These are phyloP conservation scores for Oligia latruncula DNA, from an alignment of 2,888 invertebrate genomes.

Conservation along the genomic window DNA sequence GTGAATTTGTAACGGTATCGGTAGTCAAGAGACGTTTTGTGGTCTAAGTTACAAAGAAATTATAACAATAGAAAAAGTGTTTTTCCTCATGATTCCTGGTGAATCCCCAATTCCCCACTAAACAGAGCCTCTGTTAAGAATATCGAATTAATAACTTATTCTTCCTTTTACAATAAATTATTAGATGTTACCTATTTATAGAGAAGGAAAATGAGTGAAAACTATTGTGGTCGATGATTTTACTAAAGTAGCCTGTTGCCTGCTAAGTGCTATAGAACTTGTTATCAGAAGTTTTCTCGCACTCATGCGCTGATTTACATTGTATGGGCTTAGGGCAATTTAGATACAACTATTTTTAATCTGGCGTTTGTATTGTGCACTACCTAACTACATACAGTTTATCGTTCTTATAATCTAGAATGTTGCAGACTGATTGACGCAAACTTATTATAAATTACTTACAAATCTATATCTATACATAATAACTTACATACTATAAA, in stretches of 20 bases:
- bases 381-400: not conserved
- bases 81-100: constrained; percentile 29
- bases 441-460: constrained; percentile 24
- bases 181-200: not conserved
- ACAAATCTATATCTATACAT: not conserved
- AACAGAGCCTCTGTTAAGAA: not conserved
- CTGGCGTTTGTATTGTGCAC: not conserved
- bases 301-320: not conserved
- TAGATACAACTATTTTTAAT: constrained; percentile 5
- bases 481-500: not conserved
- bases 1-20: not conserved
- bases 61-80: not conserved
- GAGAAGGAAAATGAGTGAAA: constrained; percentile 2
- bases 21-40: not conserved
- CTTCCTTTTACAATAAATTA: not conserved
- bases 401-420: constrained; percentile 10
- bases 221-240: not conserved
- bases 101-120: constrained; percentile 31
- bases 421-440: not conserved
- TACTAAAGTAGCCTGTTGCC: not conserved
- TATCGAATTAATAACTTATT: not conserved
- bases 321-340: not conserved
- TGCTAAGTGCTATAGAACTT: not conserved
- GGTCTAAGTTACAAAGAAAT: not conserved
- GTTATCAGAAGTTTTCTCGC: not conserved